Evolutionary conservation across 2,797 vertebrate species (phyloP).

Genomic region (Acrossocheilus wenchowensis): DNA sequence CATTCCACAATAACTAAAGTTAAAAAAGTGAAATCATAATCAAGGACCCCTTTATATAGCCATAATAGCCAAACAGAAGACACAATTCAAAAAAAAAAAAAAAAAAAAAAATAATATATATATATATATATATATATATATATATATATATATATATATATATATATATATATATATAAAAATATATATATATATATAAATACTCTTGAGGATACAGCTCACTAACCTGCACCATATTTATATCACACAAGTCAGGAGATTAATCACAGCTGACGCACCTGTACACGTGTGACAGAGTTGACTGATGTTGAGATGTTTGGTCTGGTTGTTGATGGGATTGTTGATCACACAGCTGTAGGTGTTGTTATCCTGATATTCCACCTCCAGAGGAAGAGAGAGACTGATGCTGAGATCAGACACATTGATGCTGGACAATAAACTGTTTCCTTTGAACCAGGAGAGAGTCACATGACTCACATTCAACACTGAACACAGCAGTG

Average conservation of each 20-base stretch:
- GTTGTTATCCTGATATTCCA: background rate
- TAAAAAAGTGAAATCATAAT: too few species aligned
- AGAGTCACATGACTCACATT: background rate
- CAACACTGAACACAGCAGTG: background rate
- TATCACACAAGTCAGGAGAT: background rate
- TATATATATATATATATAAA: too few species aligned
- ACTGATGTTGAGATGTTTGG: fast-evolving
- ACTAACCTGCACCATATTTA: too few species aligned
- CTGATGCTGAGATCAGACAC: conserved; percentile 22
- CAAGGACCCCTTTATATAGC: too few species aligned
- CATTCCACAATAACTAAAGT: too few species aligned
- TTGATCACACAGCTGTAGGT: background rate
- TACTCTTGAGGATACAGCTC: too few species aligned
- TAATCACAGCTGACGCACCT: background rate
- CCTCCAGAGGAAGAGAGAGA: conserved; percentile 29
- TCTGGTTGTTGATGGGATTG: background rate
- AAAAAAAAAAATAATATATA: too few species aligned
- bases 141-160: too few species aligned
- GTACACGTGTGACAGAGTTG: background rate
- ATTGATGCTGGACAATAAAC: conserved; percentile 10
- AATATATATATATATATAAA: too few species aligned
- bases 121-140: too few species aligned
- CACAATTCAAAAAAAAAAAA: too few species aligned
- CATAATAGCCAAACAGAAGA: too few species aligned
- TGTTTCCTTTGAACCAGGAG: conserved; percentile 1